Evolutionary conservation across 2,797 vertebrate genomes (phyloP), one percentile per base, ranked within the genome.

Genomic region (Lagodon rhomboides): DNA sequence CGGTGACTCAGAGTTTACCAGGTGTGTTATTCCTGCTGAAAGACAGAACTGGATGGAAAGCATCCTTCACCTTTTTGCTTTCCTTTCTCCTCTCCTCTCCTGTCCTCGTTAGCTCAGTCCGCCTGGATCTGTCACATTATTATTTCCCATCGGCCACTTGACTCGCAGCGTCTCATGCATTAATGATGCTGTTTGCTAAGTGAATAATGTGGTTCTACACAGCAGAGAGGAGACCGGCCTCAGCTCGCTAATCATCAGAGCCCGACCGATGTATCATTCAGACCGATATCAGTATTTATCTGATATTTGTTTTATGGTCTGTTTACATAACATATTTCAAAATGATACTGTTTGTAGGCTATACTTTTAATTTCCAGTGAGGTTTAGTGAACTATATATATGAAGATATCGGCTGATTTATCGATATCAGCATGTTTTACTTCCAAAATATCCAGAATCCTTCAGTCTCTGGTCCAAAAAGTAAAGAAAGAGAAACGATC

Each of bases 81-180:
- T 49, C 34, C 34, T 75, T 63, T 44, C 74, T 51, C 15, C 9
- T 51, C 10, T 51, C n/a, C 12, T 44, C 30, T 34, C 30, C 30
- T 75, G 1, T 70, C 64, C 82, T 83, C 75, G 67, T 85, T 67
- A 58, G 50, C 27, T 66, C 64, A 59, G 43, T 61, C 38, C 60
- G 34, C 30, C 56, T 34, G 43, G 54, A n/a, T 77, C 59, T 79
- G 74, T 88, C 76, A 75, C 72, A 65, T 70, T 54, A 82, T 87
- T 85, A 87, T 76, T 80, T 84, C 77, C 53, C 81, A 47, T 50
- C 61, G 77, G 73, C 85, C 73, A 50, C 79, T 87, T 87, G 83
- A 83, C 83, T 87, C 79, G 20, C n/a, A 50, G 41, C 56, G 46
- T 77, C 74, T 89, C 84, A 84, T 93, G 89, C 85, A 91, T 93